Base-by-base conservation (phyloP, 2,888 invertebrate genomes). In the Ormyrus pomaceus region DNA sequence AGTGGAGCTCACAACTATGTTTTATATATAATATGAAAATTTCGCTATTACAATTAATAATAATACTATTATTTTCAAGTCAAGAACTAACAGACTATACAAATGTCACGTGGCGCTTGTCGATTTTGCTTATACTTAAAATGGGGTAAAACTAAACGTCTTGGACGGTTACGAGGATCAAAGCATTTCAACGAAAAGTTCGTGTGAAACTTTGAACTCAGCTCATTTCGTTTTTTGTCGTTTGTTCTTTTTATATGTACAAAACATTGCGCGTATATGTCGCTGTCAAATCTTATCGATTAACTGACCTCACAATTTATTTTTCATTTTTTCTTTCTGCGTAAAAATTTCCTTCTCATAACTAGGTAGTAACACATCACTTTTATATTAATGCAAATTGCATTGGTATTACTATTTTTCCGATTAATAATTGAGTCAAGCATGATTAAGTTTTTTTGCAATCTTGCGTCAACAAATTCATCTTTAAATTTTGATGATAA, bases 61-160 rank as follows among this genome's bases (percentile, higher is more conserved):
- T 80, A 81, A 71, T 75, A 78, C 70, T 81, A 77, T 61, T 73
- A 71, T 58, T 59, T 74, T 81, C 66, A 9, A 81, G 68, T 76
- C 64, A 71, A 79, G n/a, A 48, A 79, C 64, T 72, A 76, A 88
- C 85, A 87, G 88, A 88, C 87, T 88, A 87, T 88, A 88, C 86
- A 86, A 86, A 87, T 77, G 58, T 74, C 75, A 56, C 56, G 77
- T 55, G 72, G 61, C 65, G 75, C 53, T 62, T 56, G 46, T 65
- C 70, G 65, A 69, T 19, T 59, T 61, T 70, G 64, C 48, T 70
- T 71, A 85, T 85, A 79, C 85, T 86, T 85, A 85, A 85, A 86
- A 83, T 79, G 85, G 85, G 86, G 84, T 11, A 78, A 82, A 80
- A 56, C 59, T 69, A 78, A 83, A 80, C 76, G 68, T 80, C 69